Conservation (phyloP, 2,113 vertebrate genomes). For the Callaeas wilsoni region DNA sequence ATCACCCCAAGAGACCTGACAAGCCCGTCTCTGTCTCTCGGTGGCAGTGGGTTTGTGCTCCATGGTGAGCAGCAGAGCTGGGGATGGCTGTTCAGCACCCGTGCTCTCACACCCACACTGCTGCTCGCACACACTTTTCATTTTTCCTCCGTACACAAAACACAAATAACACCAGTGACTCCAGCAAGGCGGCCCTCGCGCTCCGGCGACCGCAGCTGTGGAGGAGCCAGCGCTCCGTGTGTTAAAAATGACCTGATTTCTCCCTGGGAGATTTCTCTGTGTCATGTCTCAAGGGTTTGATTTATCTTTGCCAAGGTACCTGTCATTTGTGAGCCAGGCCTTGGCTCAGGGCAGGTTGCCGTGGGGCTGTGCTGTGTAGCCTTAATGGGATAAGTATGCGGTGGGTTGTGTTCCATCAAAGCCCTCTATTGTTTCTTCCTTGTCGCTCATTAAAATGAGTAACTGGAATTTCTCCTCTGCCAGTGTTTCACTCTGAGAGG, state of each 20-base stretch:
- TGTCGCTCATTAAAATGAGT: slow-evolving; percentile 64
- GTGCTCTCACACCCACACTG: background rate
- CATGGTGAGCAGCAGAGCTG: background rate
- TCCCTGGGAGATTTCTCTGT: background rate
- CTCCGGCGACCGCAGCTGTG: background rate
- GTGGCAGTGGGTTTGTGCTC: background rate
- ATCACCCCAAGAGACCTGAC: too few species aligned
- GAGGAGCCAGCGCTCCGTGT: background rate
- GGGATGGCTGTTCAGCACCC: background rate
- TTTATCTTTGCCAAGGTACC: background rate
- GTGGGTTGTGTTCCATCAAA: slow-evolving; percentile 33
- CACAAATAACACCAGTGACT: background rate
- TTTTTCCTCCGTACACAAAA: background rate
- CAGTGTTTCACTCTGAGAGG: slow-evolving; percentile 47
- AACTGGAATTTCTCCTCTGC: slow-evolving; percentile 44
- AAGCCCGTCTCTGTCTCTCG: background rate
- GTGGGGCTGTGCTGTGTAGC: background rate
- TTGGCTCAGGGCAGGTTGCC: background rate
- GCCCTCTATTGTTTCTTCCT: slow-evolving; percentile 43
- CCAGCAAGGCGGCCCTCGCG: accelerated
- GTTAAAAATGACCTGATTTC: background rate
- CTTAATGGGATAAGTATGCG: slow-evolving; percentile 21
- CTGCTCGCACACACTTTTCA: background rate
- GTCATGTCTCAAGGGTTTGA: background rate
- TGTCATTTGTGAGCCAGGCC: background rate